Percentiles rank a stretch among this genome's conserved stretches.
These are phyloP conservation scores for Melospiza melodia DNA, from an alignment of 2,113 vertebrate species.

Conservation along the genomic window DNA sequence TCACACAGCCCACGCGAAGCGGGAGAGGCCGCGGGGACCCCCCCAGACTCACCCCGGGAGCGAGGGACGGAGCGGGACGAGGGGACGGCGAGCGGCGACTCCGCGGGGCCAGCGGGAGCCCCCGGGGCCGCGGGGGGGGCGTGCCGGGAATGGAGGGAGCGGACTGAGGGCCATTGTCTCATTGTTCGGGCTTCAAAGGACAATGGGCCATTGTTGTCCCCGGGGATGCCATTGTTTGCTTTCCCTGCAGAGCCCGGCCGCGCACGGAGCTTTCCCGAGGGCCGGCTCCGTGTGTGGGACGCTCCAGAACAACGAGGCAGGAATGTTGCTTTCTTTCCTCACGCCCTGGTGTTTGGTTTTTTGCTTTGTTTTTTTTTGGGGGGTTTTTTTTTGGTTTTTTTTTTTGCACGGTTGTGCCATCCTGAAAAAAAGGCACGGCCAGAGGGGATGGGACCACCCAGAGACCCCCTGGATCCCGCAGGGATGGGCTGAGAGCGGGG, in stretches of 20 bases:
- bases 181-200: slow-evolving; percentile 62
- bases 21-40: not conserved
- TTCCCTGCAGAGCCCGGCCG: slow-evolving; percentile 21
- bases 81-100: not conserved
- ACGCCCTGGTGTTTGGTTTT: not conserved
- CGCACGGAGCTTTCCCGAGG: slow-evolving; percentile 41
- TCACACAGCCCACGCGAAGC: not conserved
- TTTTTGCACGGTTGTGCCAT: not conserved
- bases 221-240: slow-evolving; percentile 62
- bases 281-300: slow-evolving; percentile 55
- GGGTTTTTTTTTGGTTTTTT: no score
- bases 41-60: not conserved
- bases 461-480: accelerated
- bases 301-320: not conserved
- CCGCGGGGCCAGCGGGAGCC: not conserved
- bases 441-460: not conserved
- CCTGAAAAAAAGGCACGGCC: not conserved
- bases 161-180: slow-evolving; percentile 30
- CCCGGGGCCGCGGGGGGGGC: not conserved
- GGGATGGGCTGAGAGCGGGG: not conserved
- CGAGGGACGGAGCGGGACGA: not conserved
- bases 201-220: slow-evolving; percentile 66
- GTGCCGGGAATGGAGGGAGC: slow-evolving; percentile 38
- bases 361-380: no score
- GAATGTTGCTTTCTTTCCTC: not conserved